Evolutionary conservation across 2,113 vertebrate species (phyloP).

Genomic region (Bombycilla garrulus): DNA sequence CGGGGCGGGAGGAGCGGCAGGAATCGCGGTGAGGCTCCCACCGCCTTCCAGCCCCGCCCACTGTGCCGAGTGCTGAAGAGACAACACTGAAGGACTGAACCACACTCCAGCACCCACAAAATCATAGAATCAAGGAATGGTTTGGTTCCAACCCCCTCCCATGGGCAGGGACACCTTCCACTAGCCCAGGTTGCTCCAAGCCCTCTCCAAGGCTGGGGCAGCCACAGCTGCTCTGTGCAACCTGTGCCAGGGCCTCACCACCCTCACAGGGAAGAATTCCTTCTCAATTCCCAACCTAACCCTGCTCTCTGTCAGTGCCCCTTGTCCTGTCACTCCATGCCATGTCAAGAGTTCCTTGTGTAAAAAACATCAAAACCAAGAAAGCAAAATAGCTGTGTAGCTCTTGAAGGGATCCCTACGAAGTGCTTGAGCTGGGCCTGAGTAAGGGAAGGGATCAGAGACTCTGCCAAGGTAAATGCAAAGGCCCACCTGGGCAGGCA

Average conservation of each 20-base stretch:
- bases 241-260: neutral
- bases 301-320: neutral
- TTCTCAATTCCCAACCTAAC: neutral
- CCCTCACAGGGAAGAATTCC: neutral
- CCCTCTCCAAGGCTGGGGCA: neutral
- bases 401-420: neutral
- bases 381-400: neutral
- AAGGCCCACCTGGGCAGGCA: neutral
- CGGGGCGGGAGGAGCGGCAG: fast-evolving
- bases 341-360: neutral
- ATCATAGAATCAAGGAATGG: neutral
- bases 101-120: neutral
- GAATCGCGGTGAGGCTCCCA: neutral
- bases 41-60: neutral
- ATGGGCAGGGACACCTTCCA: neutral
- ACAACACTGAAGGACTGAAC: neutral
- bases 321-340: neutral
- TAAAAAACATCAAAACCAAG: neutral
- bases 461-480: neutral
- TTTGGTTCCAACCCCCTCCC: neutral
- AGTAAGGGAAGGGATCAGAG: neutral
- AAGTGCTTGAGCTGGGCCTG: fast-evolving
- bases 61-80: too few relatives aligned
- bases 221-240: neutral
- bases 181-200: neutral